phyloP scores from a whole-genome alignment of 2,888 invertebrate genomes.

The Trissoscelio sp. region DNA sequence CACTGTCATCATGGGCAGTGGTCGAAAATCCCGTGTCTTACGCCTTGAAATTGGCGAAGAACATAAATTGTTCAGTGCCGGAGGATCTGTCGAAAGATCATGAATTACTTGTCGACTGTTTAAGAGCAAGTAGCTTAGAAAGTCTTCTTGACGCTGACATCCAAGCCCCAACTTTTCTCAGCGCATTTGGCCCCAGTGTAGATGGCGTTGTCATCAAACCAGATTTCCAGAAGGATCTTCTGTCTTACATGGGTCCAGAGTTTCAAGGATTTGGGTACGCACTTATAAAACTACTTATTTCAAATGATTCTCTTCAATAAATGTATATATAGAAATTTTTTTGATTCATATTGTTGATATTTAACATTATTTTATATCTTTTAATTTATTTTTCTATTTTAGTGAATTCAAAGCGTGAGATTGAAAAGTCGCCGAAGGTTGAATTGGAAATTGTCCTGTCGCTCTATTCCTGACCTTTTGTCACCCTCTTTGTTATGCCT shows the following conservation, averaged over 20 bases:
- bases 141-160: slow-evolving; percentile 90
- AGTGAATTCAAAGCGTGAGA: too few species aligned
- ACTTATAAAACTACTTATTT: too few species aligned
- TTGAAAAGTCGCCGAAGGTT: too few species aligned
- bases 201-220: slow-evolving; percentile 97
- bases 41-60: slow-evolving; percentile 91
- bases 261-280: slow-evolving; percentile 82
- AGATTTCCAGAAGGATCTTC: slow-evolving; percentile 91
- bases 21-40: slow-evolving; percentile 94
- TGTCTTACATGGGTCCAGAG: slow-evolving; percentile 86
- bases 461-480: too few species aligned
- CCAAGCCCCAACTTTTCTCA: slow-evolving; percentile 91
- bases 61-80: slow-evolving; percentile 92
- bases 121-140: slow-evolving; percentile 90
- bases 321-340: not conserved
- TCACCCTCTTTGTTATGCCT: too few species aligned
- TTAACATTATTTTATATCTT: too few species aligned
- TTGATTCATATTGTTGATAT: not conserved
- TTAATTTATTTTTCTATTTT: too few species aligned
- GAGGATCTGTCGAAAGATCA: slow-evolving; percentile 92
- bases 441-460: too few species aligned
- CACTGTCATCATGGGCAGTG: slow-evolving; percentile 94
- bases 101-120: slow-evolving; percentile 93
- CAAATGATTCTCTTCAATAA: too few species aligned
- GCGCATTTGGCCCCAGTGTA: slow-evolving; percentile 96